Percentiles rank a stretch among this genome's conserved stretches.
These are phyloP conservation scores for Pantala flavescens DNA, from an alignment of 1,140 invertebrate species.

Conservation along the genomic window DNA sequence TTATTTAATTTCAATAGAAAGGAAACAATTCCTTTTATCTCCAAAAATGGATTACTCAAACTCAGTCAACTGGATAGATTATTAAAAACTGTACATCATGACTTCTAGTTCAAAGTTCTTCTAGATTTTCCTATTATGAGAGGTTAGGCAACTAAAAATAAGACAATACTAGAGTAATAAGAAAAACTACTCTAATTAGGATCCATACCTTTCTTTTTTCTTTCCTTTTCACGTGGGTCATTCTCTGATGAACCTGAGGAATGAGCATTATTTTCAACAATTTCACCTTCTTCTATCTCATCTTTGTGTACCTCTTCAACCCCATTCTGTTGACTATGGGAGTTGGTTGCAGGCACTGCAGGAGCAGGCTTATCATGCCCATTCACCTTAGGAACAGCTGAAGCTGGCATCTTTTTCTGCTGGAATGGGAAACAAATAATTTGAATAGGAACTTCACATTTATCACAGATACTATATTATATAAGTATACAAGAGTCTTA, in stretches of 20 bases:
- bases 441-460: conserved; percentile 30
- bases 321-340: conserved; percentile 36
- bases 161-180: no score
- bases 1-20: no score
- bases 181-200: no score
- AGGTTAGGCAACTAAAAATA: no score
- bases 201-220: conserved; percentile 39
- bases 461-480: conserved; percentile 25
- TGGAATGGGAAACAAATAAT: conserved; percentile 12
- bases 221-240: neutral
- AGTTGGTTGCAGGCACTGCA: conserved; percentile 15
- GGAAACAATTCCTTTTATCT: no score
- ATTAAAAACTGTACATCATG: no score
- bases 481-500: no score
- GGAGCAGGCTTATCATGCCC: neutral
- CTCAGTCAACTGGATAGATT: no score
- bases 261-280: conserved; percentile 33
- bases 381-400: neutral
- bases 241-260: conserved; percentile 13
- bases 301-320: conserved; percentile 33
- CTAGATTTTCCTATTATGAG: no score
- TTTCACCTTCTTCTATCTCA: conserved; percentile 35
- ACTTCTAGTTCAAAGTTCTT: no score
- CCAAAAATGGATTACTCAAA: no score
- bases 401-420: conserved; percentile 11